A percentile compares a stretch with the other conserved stretches of the same genome.
Conservation (phyloP, 2,113 vertebrate species). For the Mesoclemmys tuberculata region DNA sequence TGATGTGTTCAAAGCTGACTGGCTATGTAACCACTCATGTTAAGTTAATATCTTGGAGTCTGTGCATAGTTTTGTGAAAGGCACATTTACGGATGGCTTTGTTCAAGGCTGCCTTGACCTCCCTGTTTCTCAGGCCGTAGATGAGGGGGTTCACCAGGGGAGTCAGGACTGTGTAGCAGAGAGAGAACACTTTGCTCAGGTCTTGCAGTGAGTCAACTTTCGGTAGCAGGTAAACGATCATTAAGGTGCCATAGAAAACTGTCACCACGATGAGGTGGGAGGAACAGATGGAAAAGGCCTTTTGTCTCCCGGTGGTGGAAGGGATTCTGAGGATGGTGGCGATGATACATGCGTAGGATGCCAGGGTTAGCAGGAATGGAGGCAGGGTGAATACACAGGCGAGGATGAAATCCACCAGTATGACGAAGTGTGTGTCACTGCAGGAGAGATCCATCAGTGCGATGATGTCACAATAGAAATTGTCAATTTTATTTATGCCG, state of each 20-base stretch:
- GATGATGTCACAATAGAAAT: conserved; percentile 7
- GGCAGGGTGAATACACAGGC: background rate
- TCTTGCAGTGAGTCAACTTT: background rate
- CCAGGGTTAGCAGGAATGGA: too few relatives aligned
- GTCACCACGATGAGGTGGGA: too few relatives aligned
- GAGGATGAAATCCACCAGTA: background rate
- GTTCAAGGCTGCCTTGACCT: too few relatives aligned
- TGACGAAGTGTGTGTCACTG: background rate
- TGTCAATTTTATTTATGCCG: background rate
- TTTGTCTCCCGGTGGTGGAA: too few relatives aligned
- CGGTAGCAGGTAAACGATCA: background rate
- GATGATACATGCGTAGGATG: too few relatives aligned
- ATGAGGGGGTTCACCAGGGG: background rate
- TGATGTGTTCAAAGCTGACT: too few relatives aligned
- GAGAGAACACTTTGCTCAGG: background rate
- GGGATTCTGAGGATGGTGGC: too few relatives aligned
- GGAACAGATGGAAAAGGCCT: too few relatives aligned
- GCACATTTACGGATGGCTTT: too few relatives aligned
- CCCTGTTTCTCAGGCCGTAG: background rate
- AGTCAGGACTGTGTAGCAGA: background rate
- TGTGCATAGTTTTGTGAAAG: too few relatives aligned
- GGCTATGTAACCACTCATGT: too few relatives aligned
- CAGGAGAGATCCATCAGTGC: background rate
- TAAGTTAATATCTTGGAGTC: too few relatives aligned
- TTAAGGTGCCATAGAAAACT: background rate